Conservation (phyloP, 2,113 vertebrate species). For the Sardina pilchardus region DNA sequence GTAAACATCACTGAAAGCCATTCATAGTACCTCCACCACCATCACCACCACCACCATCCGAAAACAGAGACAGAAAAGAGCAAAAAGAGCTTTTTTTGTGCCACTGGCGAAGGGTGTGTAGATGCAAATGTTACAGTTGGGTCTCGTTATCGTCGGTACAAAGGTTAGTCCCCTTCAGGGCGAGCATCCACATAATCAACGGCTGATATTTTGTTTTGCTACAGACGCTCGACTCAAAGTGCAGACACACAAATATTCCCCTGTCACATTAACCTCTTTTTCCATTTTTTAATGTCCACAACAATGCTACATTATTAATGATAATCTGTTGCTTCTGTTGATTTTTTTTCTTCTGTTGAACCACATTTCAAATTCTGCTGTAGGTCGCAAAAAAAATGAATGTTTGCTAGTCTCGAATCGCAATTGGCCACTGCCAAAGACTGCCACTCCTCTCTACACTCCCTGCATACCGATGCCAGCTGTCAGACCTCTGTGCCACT, state of each 20-base stretch:
- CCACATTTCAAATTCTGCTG: background rate
- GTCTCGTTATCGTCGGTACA: background rate
- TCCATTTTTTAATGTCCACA: background rate
- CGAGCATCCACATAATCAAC: background rate
- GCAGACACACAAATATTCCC: background rate
- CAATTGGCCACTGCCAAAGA: background rate
- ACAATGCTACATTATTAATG: background rate
- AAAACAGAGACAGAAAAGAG: background rate
- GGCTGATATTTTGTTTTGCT: background rate
- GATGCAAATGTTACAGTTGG: background rate
- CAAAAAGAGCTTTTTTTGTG: background rate
- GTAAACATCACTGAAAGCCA: background rate
- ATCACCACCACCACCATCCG: background rate
- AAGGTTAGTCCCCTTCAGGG: background rate
- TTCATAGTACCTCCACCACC: background rate
- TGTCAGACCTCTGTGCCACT: background rate
- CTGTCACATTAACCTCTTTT: background rate
- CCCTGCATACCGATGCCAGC: conserved; percentile 8
- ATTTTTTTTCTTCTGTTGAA: background rate
- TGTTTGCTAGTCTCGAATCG: background rate
- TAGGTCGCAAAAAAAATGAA: background rate
- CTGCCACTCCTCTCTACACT: background rate
- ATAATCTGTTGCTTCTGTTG: background rate
- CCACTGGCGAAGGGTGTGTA: background rate
- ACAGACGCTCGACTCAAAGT: background rate